These are phyloP conservation scores for Hylomyscus alleni DNA, from an alignment of 2,797 vertebrate species.

Conservation along the genomic window DNA sequence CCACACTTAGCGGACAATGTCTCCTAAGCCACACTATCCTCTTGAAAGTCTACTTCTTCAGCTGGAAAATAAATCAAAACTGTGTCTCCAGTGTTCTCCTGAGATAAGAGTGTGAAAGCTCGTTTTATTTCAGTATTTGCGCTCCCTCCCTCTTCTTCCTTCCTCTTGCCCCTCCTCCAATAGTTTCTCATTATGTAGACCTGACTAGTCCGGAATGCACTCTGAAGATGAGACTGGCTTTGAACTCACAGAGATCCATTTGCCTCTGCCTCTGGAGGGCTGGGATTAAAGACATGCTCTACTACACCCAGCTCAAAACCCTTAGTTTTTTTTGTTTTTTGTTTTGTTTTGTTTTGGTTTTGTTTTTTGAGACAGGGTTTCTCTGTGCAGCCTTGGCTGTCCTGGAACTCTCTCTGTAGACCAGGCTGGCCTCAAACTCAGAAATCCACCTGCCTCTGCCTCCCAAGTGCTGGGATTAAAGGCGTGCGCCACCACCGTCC, in stretches of 20 bases:
- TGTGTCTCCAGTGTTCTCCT: not conserved
- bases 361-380: too few relatives aligned
- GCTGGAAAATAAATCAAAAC: not conserved
- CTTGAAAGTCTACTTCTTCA: not conserved
- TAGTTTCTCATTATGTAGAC: not conserved
- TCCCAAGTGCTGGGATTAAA: not conserved
- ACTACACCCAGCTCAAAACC: not conserved
- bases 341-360: too few relatives aligned
- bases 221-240: not conserved
- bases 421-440: not conserved
- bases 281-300: not conserved
- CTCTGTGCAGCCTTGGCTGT: too few relatives aligned
- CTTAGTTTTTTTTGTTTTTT: too few relatives aligned
- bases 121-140: not conserved
- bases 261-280: not conserved
- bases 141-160: not conserved
- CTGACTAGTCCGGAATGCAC: not conserved
- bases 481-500: too few relatives aligned
- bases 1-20: not conserved
- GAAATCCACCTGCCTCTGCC: not conserved
- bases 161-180: too few relatives aligned
- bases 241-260: not conserved
- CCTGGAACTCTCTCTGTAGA: too few relatives aligned
- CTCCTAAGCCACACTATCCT: not conserved
- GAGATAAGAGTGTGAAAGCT: conserved; percentile 35